Conservation (phyloP, 2,888 invertebrate genomes). For the Hofmannophila pseudospretella region DNA sequence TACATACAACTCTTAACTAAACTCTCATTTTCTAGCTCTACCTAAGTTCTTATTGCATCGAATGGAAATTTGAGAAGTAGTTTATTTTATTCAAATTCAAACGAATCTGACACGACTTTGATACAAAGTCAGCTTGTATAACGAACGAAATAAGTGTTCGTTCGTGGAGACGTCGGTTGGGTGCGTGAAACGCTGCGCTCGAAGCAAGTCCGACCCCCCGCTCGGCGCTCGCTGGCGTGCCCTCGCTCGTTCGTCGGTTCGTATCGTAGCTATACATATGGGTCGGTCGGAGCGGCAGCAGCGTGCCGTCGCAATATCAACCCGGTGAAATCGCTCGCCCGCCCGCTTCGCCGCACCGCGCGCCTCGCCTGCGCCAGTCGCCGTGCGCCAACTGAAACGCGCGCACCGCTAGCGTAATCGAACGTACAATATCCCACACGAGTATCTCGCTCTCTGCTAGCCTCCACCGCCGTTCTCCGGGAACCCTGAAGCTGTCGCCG, state of each 20-base stretch:
- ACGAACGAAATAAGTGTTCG: constrained; percentile 1
- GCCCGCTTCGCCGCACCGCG: constrained; percentile 68
- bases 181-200: constrained; percentile 59
- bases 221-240: constrained; percentile 40
- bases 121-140: neutral
- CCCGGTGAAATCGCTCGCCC: constrained; percentile 77
- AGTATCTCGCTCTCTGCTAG: constrained; percentile 50
- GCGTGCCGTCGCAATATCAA: constrained; percentile 75
- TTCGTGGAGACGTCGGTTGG: constrained; percentile 26
- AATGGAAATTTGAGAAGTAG: neutral
- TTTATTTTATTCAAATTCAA: too few relatives aligned
- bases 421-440: constrained; percentile 59
- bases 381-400: constrained; percentile 77
- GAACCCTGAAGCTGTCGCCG: constrained; percentile 39
- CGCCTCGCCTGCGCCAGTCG: constrained; percentile 76
- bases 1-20: too few relatives aligned
- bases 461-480: constrained; percentile 38
- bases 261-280: constrained; percentile 63
- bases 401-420: constrained; percentile 74
- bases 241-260: constrained; percentile 40
- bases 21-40: too few relatives aligned
- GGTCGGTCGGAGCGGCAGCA: constrained; percentile 56
- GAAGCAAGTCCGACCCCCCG: constrained; percentile 52
- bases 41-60: too few relatives aligned
- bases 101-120: neutral